Base-by-base conservation (phyloP, 2,888 invertebrate genomes). In the Microplitis manilae region DNA sequence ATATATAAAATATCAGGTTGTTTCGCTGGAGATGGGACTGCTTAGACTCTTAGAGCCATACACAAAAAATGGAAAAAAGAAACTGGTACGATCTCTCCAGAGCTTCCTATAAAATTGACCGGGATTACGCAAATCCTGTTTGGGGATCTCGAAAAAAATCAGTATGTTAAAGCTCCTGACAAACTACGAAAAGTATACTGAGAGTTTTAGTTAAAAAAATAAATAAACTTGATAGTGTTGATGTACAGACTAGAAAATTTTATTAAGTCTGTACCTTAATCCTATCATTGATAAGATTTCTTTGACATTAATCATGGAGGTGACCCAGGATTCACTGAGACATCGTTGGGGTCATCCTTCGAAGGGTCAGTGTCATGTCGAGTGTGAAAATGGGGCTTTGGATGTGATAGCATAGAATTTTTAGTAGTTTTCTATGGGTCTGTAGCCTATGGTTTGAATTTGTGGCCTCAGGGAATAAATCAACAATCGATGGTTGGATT, bases 71-170 rank as follows among this genome's bases (percentile, higher is more conserved):
- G 0, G 1, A 30, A 30, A 30, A 30, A 30, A 30, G 50, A 13
- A 13, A 13, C 50, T 50, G 50, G 50, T 50, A 50, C 50, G 50
- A 13, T 30, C 2, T 30, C 30, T 30, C 4, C 30, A 30, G 80
- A 50, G 80, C 81, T 83, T 83, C 81, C 83, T 82, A 85, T 84
- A 85, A 87, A 87, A 88, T 86, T 88, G 85, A 86, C 86, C 87
- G 85, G 87, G 89, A 87, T 89, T 88, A 87, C 83, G 85, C 87
- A 88, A 88, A 89, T 88, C 89, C 87, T 83, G 82, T 83, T 85
- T 83, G 80, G 80, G 81, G 68, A 79, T 79, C 73, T 7, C 17
- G 13, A 68, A 15, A 41, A 41, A 50, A 41, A 62, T 62, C 62
- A 17, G 62, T 62, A 62, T 7, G 62, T n/a, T 15, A n/a, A 13